phyloP scores from a whole-genome alignment of 2,113 vertebrate genomes.

The Sialia sialis region DNA sequence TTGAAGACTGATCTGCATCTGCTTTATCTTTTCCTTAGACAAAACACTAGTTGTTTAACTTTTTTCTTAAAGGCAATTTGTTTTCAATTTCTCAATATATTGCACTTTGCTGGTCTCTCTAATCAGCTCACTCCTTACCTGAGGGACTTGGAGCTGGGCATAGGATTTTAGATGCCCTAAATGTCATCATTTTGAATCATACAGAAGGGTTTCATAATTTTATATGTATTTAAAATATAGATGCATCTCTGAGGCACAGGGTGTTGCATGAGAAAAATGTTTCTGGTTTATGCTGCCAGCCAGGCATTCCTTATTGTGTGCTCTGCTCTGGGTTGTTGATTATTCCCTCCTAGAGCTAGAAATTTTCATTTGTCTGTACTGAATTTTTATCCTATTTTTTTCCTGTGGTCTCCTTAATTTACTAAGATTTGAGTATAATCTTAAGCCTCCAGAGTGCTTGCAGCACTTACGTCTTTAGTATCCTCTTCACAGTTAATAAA shows the following conservation, averaged over 20 bases:
- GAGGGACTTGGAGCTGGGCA: neutral
- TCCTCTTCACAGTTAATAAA: slow-evolving; percentile 38
- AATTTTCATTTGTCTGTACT: slow-evolving; percentile 28
- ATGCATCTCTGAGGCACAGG: neutral
- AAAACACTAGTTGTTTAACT: neutral
- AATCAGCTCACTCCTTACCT: neutral
- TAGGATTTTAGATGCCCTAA: neutral
- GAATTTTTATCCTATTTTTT: neutral
- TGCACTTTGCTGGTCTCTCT: neutral
- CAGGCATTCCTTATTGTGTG: neutral
- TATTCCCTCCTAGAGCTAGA: slow-evolving; percentile 30
- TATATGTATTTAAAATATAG: neutral
- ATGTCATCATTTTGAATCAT: neutral
- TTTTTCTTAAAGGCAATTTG: neutral
- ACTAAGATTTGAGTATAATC: neutral
- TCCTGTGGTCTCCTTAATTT: neutral
- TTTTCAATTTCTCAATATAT: neutral
- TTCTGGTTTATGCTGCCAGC: neutral
- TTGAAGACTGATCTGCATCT: neutral
- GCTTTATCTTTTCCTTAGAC: neutral
- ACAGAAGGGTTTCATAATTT: neutral
- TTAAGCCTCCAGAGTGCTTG: slow-evolving; percentile 1
- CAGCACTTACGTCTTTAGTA: slow-evolving; percentile 13
- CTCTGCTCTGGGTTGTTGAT: neutral
- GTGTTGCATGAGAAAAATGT: neutral